Evolutionary conservation across 2,113 vertebrate genomes (phyloP), one percentile per base, ranked within the genome.

Genomic region (Rousettus leschenaultii): DNA sequence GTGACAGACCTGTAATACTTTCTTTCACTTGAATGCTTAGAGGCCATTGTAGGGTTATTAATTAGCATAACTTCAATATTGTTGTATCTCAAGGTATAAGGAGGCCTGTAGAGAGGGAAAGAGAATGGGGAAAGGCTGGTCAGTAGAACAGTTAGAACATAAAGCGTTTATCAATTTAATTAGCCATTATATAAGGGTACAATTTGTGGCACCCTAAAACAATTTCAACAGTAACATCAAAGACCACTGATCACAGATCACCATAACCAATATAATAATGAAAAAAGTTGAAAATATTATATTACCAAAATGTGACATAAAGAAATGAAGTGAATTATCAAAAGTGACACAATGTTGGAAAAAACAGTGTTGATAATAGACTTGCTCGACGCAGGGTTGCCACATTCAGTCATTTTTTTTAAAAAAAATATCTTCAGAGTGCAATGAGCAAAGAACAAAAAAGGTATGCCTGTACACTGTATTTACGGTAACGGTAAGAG

Each of bases 401-500:
- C 79, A 83, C 38, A 22, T 57, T 57, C 4, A 78, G 5, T 51
- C 51, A 57, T 57, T 28, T n/a, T n/a, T n/a, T n/a, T n/a, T 57
- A 28, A 79, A 79, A 35, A 45, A 55, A 26, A 6, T 61, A 21
- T 83, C 38, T 83, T 1, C 18, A 40, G 43, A 45, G 28, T 63
- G 40, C 28, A 63, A 22, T 45, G 22, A 83, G 11, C 8, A 3
- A 45, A 63, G 24, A 38, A 63, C 3, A 63, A 45, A 63, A 78
- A 83, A 43, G 6, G 79, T 21, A 45, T 63, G 61, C 28, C 6
- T 14, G 19, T 63, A 14, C 7, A n/a, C 83, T 57, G 24, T 95
- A 38, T 78, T 40, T 71, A 68, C 91, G 71, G 86, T 45, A 97
- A 91, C 91, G 71, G 86, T 45, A 97, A 91, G 43, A 66, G 33